Evolutionary conservation across 92 coral and sea anemone species (phyloP), one percentile per base, ranked within the genome.

Genomic region (Palythoa grandiflora): DNA sequence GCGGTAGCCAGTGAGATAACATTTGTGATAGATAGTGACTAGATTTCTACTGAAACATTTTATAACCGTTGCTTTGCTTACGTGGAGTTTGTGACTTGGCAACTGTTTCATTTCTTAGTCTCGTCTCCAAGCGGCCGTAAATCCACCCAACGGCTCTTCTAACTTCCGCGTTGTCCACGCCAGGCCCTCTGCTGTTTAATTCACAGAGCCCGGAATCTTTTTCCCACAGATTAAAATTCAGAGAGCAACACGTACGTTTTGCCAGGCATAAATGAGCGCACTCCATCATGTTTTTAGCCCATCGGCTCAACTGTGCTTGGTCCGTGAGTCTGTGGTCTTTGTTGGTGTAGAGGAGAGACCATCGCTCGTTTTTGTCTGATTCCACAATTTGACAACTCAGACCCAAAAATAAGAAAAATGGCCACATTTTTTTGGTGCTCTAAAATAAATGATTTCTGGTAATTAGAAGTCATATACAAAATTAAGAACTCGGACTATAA

Each of bases 241-340:
- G 61, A 10, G 84, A 79, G 38, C 35, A 61, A 79, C 84, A 79
- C n/a, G 52, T 38, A 28, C 3, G 71, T 38, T 60, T 40, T 79
- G 73, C 84, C 72, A 79, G 21, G 39, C 84, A 79, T 1, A 65
- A 40, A 66, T 79, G 84, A 37, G 84, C 84, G 73, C 84, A 79
- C 47, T 47, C 54, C 84, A 79, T 59, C 55, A 79, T 79, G 57
- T 61, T 11, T 2, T 16, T 50, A 20, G 84, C 13, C 84, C 84
- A 61, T 73, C 39, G 72, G n/a, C 73, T 79, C 9, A 28, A 9
- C 16, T 20, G 55, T 60, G 59, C 84, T 44, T 79, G 36, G 55
- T 40, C 73, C 10, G n/a, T 8, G 17, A 79, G 73, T 61, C 53
- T 79, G 50, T 38, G 72, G 53, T 79, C 39, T 38, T 60, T 38